Conservation (phyloP, 2,797 vertebrate genomes). For the Petrocephalus schoutedeni region DNA sequence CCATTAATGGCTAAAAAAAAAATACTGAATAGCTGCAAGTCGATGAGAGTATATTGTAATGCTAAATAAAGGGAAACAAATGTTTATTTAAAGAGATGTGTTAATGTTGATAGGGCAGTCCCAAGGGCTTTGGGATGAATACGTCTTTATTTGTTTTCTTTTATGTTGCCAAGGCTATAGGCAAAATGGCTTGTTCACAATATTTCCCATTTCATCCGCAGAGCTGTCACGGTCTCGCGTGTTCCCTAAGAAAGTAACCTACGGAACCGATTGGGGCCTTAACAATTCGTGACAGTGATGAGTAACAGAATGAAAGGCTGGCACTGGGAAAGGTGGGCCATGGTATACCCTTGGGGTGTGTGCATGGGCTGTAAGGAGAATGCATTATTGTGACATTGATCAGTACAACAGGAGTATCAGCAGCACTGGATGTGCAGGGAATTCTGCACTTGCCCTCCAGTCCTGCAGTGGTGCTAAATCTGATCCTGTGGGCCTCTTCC, state of each 20-base stretch:
- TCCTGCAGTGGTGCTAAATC: not conserved
- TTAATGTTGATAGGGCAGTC: not conserved
- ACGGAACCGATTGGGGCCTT: constrained; percentile 23
- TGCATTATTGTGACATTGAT: constrained; percentile 48
- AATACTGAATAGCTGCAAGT: not conserved
- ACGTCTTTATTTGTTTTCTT: not conserved
- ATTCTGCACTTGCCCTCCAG: not conserved
- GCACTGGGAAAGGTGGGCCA: constrained; percentile 26
- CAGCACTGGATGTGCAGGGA: constrained; percentile 41
- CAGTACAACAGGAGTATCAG: constrained; percentile 30
- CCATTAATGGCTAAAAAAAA: not conserved
- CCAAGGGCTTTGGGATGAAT: not conserved
- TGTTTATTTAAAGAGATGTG: not conserved
- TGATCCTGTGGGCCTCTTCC: not conserved
- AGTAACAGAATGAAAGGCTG: constrained; percentile 33
- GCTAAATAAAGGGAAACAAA: not conserved
- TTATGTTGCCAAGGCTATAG: not conserved
- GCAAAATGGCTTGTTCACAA: not conserved
- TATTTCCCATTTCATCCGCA: not conserved
- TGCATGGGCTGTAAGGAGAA: constrained; percentile 36
- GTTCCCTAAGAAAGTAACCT: not conserved
- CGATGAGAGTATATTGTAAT: not conserved
- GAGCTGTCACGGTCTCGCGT: not conserved
- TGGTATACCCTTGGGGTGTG: constrained; percentile 37
- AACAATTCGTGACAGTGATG: constrained; percentile 36